Evolutionary conservation across 1,140 invertebrate species (phyloP), one percentile per base, ranked within the genome.

Genomic region (Formica selysi): DNA sequence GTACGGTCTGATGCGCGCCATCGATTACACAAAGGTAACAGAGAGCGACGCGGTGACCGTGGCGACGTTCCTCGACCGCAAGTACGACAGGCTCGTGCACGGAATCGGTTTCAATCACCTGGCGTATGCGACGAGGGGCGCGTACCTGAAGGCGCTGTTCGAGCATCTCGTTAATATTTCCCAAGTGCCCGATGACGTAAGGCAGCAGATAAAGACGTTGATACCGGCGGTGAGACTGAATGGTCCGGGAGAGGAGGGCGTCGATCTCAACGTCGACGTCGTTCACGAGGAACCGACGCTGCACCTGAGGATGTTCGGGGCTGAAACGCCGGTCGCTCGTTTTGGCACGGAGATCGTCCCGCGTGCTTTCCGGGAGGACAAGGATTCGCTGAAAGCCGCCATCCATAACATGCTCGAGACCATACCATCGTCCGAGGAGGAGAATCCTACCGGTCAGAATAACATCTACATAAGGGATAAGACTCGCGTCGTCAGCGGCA

Each of bases 121-220:
- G 68, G 74, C 57, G 16, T 78, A 87, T 10, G n/a, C n/a, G n/a
- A 87, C 84, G 13, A 86, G 86, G 32, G 86, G 84, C 3, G 11
- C 41, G 19, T 87, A 87, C 13, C 44, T 87, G 36, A 87, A 54
- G 11, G 74, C 62, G 13, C 2, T 87, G 48, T 57, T 86, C 0
- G 64, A 79, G 26, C 85, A 80, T 51, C 68, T 87, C 3, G 32
- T 71, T 6, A 51, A 70, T 4, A 29, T 68, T 29, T 51, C 83
- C 29, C 26, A 78, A 7, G 51, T 86, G 5, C 85, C 73, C 0
- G 51, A 67, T 10, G 86, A 87, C 8, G 32, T 73, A 4, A 86
- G 36, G 26, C 11, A n/a, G n/a, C 26, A 48, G 4, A 83, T 83
- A n/a, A 70, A 32, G 36, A 16, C 13, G 5, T 29, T 87, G 2